Evolutionary conservation across 2,888 invertebrate species (phyloP).

Genomic region (Ellobium chinense): DNA sequence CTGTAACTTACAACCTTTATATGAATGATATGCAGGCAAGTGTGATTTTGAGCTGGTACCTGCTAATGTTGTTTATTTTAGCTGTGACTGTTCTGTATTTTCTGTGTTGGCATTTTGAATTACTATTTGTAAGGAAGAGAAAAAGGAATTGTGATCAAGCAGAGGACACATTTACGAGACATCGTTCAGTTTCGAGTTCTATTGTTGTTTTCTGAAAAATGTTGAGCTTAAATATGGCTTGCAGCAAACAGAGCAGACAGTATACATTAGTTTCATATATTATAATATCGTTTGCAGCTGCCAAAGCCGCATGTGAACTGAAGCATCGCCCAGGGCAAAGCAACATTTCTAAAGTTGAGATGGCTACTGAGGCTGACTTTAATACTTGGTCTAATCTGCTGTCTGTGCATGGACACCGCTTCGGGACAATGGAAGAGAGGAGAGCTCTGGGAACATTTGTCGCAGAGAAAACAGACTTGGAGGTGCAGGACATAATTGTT

Average conservation of each 20-base stretch:
- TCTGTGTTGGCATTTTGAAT: too few relatives aligned
- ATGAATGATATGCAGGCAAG: too few relatives aligned
- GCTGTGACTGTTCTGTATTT: too few relatives aligned
- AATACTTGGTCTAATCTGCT: slow-evolving; percentile 9
- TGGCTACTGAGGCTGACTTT: slow-evolving; percentile 32
- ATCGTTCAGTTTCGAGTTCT: too few relatives aligned
- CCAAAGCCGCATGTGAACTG: background rate
- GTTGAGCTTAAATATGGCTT: background rate
- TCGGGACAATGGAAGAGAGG: background rate
- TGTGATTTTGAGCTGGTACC: too few relatives aligned
- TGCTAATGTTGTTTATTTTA: too few relatives aligned
- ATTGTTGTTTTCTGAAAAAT: too few relatives aligned
- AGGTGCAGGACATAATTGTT: slow-evolving; percentile 10
- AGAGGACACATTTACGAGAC: too few relatives aligned
- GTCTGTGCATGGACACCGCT: slow-evolving; percentile 15
- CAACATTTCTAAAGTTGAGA: slow-evolving; percentile 22
- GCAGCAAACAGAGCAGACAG: background rate
- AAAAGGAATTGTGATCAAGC: too few relatives aligned
- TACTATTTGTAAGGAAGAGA: too few relatives aligned
- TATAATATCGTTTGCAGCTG: slow-evolving; percentile 17
- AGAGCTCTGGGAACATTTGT: background rate
- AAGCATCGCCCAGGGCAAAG: slow-evolving; percentile 10
- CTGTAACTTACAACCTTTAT: too few relatives aligned
- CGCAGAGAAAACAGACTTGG: background rate
- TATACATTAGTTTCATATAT: background rate